These are phyloP conservation scores for Allolobophora icterica DNA, from an alignment of 2,888 invertebrate genomes.

Conservation along the genomic window DNA sequence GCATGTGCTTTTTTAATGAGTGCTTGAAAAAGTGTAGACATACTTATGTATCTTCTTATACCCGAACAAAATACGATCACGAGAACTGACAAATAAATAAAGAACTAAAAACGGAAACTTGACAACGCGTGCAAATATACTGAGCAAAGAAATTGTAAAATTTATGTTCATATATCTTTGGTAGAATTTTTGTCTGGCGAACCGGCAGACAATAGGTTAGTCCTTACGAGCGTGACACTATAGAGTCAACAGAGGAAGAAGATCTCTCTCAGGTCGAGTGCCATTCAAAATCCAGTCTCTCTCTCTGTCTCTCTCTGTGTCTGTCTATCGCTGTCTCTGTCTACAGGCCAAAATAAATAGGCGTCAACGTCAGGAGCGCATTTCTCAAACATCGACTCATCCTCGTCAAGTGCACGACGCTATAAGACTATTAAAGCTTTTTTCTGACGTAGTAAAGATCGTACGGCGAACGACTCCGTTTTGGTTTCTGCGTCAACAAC, in stretches of 20 bases:
- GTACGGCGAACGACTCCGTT: not conserved
- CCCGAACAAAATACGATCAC: not conserved
- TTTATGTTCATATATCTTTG: not conserved
- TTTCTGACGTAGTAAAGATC: not conserved
- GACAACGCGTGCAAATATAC: not conserved
- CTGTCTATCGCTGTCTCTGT: not conserved
- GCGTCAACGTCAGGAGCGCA: not conserved
- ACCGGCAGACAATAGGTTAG: too few relatives aligned
- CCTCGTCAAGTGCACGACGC: not conserved
- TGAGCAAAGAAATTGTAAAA: constrained; percentile 2
- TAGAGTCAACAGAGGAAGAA: not conserved
- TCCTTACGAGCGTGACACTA: not conserved
- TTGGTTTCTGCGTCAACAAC: not conserved
- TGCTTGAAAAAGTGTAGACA: not conserved
- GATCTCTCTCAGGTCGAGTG: not conserved
- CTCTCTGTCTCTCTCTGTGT: too few relatives aligned
- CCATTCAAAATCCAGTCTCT: not conserved
- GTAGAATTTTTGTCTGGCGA: not conserved
- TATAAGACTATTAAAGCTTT: not conserved
- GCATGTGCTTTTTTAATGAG: not conserved
- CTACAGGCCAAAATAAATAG: not conserved
- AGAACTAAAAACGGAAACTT: not conserved
- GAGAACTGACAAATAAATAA: not conserved
- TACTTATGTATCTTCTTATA: not conserved
- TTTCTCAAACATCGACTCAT: not conserved